Base-by-base conservation (phyloP, 2,113 vertebrate species). In the Clinocottus analis region DNA sequence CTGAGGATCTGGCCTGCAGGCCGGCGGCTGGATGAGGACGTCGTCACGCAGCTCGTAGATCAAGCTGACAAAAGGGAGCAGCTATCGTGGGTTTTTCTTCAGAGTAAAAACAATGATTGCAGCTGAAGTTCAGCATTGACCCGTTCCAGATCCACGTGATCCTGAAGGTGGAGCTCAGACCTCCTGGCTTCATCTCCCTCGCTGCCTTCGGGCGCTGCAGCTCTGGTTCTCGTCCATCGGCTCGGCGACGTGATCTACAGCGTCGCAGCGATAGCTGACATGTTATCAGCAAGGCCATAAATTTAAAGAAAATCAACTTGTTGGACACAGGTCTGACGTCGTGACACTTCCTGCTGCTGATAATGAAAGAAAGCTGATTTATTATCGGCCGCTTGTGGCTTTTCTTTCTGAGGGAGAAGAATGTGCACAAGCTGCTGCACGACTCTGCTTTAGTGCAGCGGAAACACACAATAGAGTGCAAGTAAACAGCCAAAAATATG, bases 191-290 rank as follows among this genome's bases (percentile, higher is more conserved):
- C 69, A 37, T 41, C 47, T 65, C 66, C 41, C 72, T 73, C n/a
- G 27, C 43, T 83, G 39, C 69, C 70, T 75, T 73, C 41, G 27
- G 39, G 41, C 71, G 64, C 53, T 17, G 31, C 33, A 25, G 72
- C 68, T 83, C 85, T 91, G 87, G 82, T 92, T 90, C 84, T 90
- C 17, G 81, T 92, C 87, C 87, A 69, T 86, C 72, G 39, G 72
- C 27, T 63, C 51, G 55, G 78, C 90, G 87, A 92, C 82, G 80
- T 92, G 82, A 93, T 89, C 84, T 85, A 89, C 87, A 85, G 83
- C 87, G 79, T 66, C 4, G 56, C 67, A 25, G 74, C 79, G 64
- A 89, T 43, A 85, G 77, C 70, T 88, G 80, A 92, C 89, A 89
- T 65, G 79, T 79, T 89, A 89, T 91, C 83, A 89, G 84, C 79